Base-by-base conservation (phyloP, 2,888 invertebrate genomes). In the Erynnis tages region DNA sequence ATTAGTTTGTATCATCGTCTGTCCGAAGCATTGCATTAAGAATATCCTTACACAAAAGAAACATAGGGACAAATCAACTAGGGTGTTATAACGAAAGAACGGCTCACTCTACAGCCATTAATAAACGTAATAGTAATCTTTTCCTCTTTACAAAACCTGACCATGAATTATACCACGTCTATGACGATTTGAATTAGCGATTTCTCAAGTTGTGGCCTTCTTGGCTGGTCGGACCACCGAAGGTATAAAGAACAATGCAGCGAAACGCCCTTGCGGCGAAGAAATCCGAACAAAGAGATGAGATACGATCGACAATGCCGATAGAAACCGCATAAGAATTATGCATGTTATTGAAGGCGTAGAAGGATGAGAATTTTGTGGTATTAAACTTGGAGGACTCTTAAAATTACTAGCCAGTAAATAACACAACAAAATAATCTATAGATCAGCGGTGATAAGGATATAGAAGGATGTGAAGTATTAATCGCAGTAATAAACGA, bases 221-320 rank as follows among this genome's bases (percentile, higher is more conserved):
- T 7, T 10, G 35, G 16, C 34, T 25, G 17, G 16, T 7, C 8
- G 35, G 16, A 35, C 35, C 46, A 35, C 32, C 23, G 11, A 21
- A 25, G 35, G 23, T 23, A 45, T 44, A 58, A 58, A 45, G 55
- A 59, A 59, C 57, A 59, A 59, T 57, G 57, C 46, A 35, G 25
- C 37, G 37, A 35, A 23, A 45, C 45, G 58, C 46, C 46, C 46
- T 46, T 46, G 46, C n/a, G 17, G 30, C 29, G 54, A 54, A 49
- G 19, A 46, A 47, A 34, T 21, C 6, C 44, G 43, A 60, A 61
- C 59, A 59, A 57, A 57, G 56, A 55, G 53, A 59, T 63, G 58
- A 48, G 64, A 61, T 59, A 58, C 35, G 50, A 58, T 58, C 56
- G 10, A 2, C 11, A 35, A 46, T 30, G 27, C 34, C 45, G 25